These are phyloP conservation scores for Caenorhabditis sp. DNA, from an alignment of 2,888 invertebrate genomes.

Conservation along the genomic window DNA sequence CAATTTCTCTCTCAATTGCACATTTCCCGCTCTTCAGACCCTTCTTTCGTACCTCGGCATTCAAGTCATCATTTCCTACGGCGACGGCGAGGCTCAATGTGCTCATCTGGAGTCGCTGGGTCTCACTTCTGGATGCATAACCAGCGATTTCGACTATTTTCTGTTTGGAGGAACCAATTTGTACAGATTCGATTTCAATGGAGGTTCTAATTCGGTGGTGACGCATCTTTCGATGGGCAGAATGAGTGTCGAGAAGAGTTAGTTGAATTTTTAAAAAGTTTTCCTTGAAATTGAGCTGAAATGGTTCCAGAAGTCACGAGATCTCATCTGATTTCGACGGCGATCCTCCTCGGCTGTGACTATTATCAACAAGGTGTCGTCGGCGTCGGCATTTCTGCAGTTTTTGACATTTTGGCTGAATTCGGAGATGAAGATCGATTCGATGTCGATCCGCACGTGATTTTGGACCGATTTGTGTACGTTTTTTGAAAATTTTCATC, in stretches of 20 bases:
- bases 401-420: constrained; percentile 70
- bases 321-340: constrained; percentile 89
- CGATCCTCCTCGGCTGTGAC: constrained; percentile 95
- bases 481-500: not conserved
- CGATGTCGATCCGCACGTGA: constrained; percentile 70
- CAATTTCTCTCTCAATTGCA: not conserved
- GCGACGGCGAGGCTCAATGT: constrained; percentile 99
- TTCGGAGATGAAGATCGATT: constrained; percentile 61
- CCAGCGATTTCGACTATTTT: constrained; percentile 99
- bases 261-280: not conserved
- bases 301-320: constrained; percentile 53
- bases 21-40: constrained; percentile 20
- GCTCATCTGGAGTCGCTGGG: constrained; percentile 91
- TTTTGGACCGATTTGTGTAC: constrained; percentile 73
- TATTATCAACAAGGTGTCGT: constrained; percentile 86
- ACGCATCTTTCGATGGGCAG: constrained; percentile 39
- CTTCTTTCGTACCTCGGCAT: constrained; percentile 92
- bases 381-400: constrained; percentile 64
- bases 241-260: constrained; percentile 37
- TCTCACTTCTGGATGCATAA: constrained; percentile 92
- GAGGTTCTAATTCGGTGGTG: not conserved
- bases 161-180: constrained; percentile 95
- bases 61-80: constrained; percentile 94
- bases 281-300: not conserved
- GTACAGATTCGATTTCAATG: constrained; percentile 87